Percentiles rank a stretch among this genome's conserved stretches.
phyloP scores from a whole-genome alignment of 2,113 vertebrate species.

The Rattus rattus region DNA sequence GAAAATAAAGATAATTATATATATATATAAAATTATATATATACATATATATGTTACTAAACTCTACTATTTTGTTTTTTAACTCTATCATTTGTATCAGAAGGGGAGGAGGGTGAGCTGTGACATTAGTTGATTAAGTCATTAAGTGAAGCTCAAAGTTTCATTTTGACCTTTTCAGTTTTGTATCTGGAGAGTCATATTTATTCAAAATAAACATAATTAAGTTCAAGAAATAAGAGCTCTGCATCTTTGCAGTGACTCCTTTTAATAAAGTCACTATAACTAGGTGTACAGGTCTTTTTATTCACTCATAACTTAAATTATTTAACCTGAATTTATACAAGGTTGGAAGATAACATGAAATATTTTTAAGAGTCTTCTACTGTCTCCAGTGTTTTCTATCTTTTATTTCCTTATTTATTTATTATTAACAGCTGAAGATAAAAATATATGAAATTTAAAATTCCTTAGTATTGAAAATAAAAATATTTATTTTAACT shows the following conservation, averaged over 20 bases:
- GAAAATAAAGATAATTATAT: background rate
- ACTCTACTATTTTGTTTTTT: background rate
- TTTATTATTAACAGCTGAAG: constrained; percentile 63
- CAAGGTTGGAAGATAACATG: background rate
- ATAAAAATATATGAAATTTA: constrained; percentile 58
- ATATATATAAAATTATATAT: background rate
- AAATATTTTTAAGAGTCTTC: background rate
- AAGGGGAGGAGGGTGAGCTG: too few species aligned
- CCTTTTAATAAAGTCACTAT: background rate
- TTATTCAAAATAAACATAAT: constrained; percentile 15
- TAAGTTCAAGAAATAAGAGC: background rate
- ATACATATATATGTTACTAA: background rate
- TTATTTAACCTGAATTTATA: background rate
- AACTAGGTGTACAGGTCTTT: background rate
- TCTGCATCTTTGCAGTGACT: background rate
- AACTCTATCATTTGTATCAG: background rate
- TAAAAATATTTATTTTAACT: constrained; percentile 63
- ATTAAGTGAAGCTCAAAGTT: background rate
- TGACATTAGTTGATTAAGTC: too few species aligned
- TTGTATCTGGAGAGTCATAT: background rate
- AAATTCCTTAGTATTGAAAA: constrained; percentile 67
- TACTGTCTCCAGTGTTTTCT: constrained; percentile 11
- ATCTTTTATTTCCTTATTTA: constrained; percentile 35
- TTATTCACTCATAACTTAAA: background rate
- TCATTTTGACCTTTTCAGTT: background rate